Evolutionary conservation across 92 coral and sea anemone species (phyloP), one percentile per base, ranked within the genome.

Genomic region (Hydrozoanthus gracilis): DNA sequence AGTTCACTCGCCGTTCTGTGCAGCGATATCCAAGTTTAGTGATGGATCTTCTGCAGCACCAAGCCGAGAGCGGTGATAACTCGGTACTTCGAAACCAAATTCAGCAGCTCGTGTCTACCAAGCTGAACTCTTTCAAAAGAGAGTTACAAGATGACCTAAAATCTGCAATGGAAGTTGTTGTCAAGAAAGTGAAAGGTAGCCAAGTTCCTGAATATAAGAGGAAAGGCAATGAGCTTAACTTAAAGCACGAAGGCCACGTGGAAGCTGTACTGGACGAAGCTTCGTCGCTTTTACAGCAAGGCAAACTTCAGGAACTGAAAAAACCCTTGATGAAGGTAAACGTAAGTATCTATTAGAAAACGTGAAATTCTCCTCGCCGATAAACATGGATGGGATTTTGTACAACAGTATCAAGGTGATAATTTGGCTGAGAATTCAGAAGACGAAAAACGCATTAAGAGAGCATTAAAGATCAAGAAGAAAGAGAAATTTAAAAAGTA

Each of bases 1-100:
- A 65, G 6, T 65, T 65, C 71, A 6, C 71, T 65, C 71, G 71
- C 71, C 71, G 71, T 65, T 65, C 71, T 65, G 71, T 65, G 71
- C 71, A 66, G 71, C 71, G 71, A 66, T 8, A 18, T 18, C 71
- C 9, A 66, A 66, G 1, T 66, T 66, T 66, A 13, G 3, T 18
- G 1, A 4, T 66, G 71, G 3, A n/a, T n/a, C n/a, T n/a, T n/a
- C 5, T 66, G 5, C 9, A 66, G n/a, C 71, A 66, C 71, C 71
- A 13, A 13, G 71, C n/a, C n/a, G n/a, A 2, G 9, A 8, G 15
- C n/a, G 71, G 71, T 18, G 71, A 66, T 66, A 66, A 66, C n/a
- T 66, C 71, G 7, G 15, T 8, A 18, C n/a, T 66, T 13, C 71
- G 9, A 3, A 66, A 13, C 0, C 2, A 66, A 66, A 66, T 66